Evolutionary conservation across 2,797 vertebrate genomes (phyloP), one percentile per base, ranked within the genome.

Genomic region (Eutrigla gurnardus): DNA sequence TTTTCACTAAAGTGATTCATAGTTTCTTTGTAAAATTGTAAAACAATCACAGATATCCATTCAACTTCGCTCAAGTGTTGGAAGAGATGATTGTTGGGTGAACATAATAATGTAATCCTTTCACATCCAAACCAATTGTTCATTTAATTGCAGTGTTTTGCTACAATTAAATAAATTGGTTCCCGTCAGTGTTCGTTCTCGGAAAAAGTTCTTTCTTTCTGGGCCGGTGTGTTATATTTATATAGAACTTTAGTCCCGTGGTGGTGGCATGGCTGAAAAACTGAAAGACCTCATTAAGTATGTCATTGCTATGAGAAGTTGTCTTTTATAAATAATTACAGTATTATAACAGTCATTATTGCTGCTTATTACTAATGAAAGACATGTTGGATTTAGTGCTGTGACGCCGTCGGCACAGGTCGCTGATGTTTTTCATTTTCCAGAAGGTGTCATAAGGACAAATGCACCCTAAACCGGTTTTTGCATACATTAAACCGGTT

Each of bases 71-170:
- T 89, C 82, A 86, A 83, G 78, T 83, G 83, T 75, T 84, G 64
- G 71, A 81, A 25, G 84, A 81, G 78, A 87, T 78, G 82, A 88
- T 83, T 82, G 76, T 87, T 86, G 71, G 50, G 17, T 70, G 78
- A 85, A 84, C 89, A 91, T 85, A 80, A 88, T 84, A 90, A 88
- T 82, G 79, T 89, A 75, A 85, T 88, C 68, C 64, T 89, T 91
- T 89, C 89, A 84, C 66, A 62, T 8, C 79, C 25, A 62, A 86
- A 71, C 62, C 77, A 69, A 84, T 89, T 91, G 83, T 93, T 89
- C 80, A 14, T 70, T 80, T 93, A 92, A 91, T 91, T 89, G 89
- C 75, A 90, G 89, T 92, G 88, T 92, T 91, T 89, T 77, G 78
- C 70, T 88, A 83, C 83, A 81, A 81, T 85, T 82, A 85, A 80